Evolutionary conservation across 1,140 invertebrate genomes (phyloP).

Genomic region (Sinella curviseta): DNA sequence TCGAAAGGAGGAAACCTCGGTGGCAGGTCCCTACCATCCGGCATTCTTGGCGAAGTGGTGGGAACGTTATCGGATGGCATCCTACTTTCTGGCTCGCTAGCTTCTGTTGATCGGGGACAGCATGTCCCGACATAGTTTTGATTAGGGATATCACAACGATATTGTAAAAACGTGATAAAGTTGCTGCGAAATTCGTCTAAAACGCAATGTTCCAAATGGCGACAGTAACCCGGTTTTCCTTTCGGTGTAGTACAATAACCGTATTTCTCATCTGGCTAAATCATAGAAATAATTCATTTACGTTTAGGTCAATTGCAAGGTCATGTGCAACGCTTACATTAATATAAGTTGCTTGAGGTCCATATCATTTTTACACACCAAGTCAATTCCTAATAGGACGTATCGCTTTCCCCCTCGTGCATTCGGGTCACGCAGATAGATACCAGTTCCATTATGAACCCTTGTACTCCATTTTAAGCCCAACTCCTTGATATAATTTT

Average conservation of each 20-base stretch:
- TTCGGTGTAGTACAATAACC: conserved; percentile 61
- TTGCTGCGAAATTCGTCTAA: conserved; percentile 62
- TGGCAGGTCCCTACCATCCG: neutral
- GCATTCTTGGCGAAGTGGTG: too few relatives aligned
- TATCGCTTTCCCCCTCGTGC: conserved; percentile 10
- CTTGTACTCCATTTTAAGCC: conserved; percentile 26
- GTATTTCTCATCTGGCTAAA: conserved; percentile 44
- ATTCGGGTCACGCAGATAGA: conserved; percentile 19
- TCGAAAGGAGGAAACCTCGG: neutral
- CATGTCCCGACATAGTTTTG: conserved; percentile 64
- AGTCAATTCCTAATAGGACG: conserved; percentile 23
- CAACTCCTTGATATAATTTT: conserved; percentile 29
- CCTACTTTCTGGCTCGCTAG: neutral
- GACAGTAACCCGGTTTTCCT: conserved; percentile 64
- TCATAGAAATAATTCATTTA: too few relatives aligned
- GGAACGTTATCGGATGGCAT: neutral
- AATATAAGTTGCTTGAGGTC: neutral
- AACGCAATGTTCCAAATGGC: conserved; percentile 65
- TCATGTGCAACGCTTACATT: conserved; percentile 5
- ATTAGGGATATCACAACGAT: conserved; percentile 66
- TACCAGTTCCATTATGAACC: conserved; percentile 34
- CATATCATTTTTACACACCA: conserved; percentile 10
- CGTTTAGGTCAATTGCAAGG: too few relatives aligned
- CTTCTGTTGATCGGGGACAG: conserved; percentile 59
- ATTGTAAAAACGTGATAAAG: conserved; percentile 63